Base-by-base conservation (phyloP, 2,888 invertebrate genomes). In the Luffia ferchaultella region DNA sequence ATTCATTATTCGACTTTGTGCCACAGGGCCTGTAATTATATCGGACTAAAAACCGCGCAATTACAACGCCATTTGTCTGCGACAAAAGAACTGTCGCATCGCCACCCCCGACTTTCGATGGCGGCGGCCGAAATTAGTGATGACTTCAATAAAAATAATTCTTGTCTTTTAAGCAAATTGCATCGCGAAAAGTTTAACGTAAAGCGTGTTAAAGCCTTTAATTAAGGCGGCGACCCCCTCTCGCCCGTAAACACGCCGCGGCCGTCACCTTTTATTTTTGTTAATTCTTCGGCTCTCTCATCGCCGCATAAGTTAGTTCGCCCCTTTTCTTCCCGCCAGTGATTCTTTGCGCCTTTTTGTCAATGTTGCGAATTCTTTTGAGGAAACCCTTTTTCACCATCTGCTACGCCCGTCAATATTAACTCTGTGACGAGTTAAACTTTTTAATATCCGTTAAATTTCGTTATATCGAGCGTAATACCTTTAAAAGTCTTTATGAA, bases 141-240 rank as follows among this genome's bases (percentile, higher is more conserved):
- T 83, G 83, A 80, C 83, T 83, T 82, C 83, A 83, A 83, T 83
- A 83, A 83, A 83, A 83, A 83, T 83, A 83, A 83, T 83, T 83
- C 83, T 79, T 80, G 82, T 83, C 83, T 82, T 83, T 82, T 80
- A 82, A 64, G 76, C 80, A 83, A 83, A 83, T 83, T 83, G 83
- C 83, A 80, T 80, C 78, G 79, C 76, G 77, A 78, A 80, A 77
- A 76, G 82, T 80, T 80, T 79, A 67, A 79, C 68, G 59, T 49
- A 73, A 83, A 80, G 79, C 83, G 80, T 83, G 83, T 80, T 49
- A 73, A 83, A 80, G 79, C 83, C 80, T 83, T 83, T 80, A 83
- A 80, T 83, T 80, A 82, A 78, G 77, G 78, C 66, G 65, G 66
- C 65, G 68, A 66, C 74, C 76, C 70, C 63, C 62, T 65, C 71